Conservation (phyloP, 1,140 invertebrate genomes). For the Agrilus planipennis region DNA sequence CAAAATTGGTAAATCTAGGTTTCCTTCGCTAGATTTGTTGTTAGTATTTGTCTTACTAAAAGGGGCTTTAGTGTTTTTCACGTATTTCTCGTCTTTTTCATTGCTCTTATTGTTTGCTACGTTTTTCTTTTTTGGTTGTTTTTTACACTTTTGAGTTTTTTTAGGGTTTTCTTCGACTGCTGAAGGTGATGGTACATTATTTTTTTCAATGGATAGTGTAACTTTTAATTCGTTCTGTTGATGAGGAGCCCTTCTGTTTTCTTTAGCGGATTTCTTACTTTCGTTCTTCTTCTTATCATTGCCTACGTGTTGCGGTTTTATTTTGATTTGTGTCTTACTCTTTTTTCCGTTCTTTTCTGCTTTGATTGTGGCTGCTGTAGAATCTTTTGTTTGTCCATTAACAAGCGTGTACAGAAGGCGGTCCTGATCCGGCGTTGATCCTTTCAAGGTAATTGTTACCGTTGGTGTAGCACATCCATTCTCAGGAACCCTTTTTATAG, state of each 20-base stretch:
- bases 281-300: conserved; percentile 26
- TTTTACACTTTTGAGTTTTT: conserved; percentile 21
- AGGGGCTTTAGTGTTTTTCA: conserved; percentile 41
- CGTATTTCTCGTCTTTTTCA: conserved; percentile 12
- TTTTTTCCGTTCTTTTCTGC: conserved; percentile 18
- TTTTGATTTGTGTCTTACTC: conserved; percentile 17
- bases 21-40: conserved; percentile 7
- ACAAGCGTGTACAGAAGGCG: conserved; percentile 59
- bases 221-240: conserved; percentile 20
- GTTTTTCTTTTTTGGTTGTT: conserved; percentile 5
- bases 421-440: conserved; percentile 59
- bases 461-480: conserved; percentile 52
- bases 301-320: conserved; percentile 25
- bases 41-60: conserved; percentile 38
- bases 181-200: conserved; percentile 13
- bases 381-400: conserved; percentile 44
- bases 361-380: conserved; percentile 7
- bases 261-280: conserved; percentile 39
- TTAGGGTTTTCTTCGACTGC: conserved; percentile 17
- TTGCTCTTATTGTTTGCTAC: conserved; percentile 2
- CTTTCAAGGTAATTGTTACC: conserved; percentile 63
- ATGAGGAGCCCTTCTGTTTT: conserved; percentile 8
- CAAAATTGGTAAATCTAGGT: conserved; percentile 28
- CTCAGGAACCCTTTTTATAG: conserved; percentile 56
- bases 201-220: conserved; percentile 15